phyloP scores from a whole-genome alignment of 2,888 invertebrate species.

The Anthrax anthrax region DNA sequence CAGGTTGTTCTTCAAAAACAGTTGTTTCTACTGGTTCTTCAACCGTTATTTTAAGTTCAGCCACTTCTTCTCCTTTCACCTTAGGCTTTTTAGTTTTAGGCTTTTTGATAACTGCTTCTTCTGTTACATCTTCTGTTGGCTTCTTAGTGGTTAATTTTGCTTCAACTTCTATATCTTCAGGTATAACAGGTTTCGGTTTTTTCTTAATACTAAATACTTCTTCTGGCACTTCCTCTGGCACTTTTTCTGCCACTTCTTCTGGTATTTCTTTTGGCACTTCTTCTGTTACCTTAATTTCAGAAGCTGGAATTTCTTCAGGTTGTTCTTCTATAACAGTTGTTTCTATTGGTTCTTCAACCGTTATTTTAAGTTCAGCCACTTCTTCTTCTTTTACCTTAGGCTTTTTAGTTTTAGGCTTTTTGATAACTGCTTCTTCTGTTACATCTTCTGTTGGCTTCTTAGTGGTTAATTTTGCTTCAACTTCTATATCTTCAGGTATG shows the following conservation, averaged over 20 bases:
- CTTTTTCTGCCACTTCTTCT: slow-evolving; percentile 8
- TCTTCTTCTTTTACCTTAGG: slow-evolving; percentile 3
- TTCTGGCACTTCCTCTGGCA: slow-evolving; percentile 14
- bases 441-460: slow-evolving; percentile 27
- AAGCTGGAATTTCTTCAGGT: slow-evolving; percentile 1
- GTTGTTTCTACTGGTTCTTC: slow-evolving; percentile 11
- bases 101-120: slow-evolving; percentile 21
- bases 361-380: slow-evolving; percentile 15
- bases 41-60: slow-evolving; percentile 27
- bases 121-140: slow-evolving; percentile 11
- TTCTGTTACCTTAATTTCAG: background rate
- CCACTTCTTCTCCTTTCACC: slow-evolving; percentile 21
- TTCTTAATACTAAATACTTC: background rate
- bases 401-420: slow-evolving; percentile 8
- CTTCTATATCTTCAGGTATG: slow-evolving; percentile 17
- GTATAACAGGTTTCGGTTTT: slow-evolving; percentile 9
- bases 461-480: slow-evolving; percentile 23
- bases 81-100: background rate
- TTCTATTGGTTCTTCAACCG: background rate
- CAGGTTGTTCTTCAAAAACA: slow-evolving; percentile 27
- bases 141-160: slow-evolving; percentile 15
- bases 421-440: slow-evolving; percentile 18
- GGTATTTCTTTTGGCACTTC: background rate
- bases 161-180: slow-evolving; percentile 3
- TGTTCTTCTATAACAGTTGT: background rate